Evolutionary conservation across 2,888 invertebrate genomes (phyloP).

Genomic region (Lasioglossum calceatum): DNA sequence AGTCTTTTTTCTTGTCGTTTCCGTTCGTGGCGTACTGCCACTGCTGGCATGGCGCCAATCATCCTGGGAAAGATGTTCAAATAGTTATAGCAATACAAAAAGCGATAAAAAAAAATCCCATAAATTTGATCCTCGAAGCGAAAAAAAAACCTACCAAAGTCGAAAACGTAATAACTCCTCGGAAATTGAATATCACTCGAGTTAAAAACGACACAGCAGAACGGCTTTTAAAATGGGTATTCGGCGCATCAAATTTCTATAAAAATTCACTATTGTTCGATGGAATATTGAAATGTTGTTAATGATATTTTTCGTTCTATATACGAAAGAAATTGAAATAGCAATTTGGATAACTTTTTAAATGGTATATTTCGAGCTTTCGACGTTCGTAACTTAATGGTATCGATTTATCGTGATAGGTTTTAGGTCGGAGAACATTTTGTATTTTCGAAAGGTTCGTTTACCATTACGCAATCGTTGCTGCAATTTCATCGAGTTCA

Average conservation of each 20-base stretch:
- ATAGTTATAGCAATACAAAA: not conserved
- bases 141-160: not conserved
- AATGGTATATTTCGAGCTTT: not conserved
- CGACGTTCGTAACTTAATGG: not conserved
- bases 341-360: not conserved
- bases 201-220: not conserved
- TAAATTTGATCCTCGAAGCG: not conserved
- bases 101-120: not conserved
- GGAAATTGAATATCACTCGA: not conserved
- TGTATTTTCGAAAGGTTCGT: conserved; percentile 8
- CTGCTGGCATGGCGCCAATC: conserved; percentile 95
- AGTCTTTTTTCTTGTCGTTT: conserved; percentile 90
- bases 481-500: conserved; percentile 64
- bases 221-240: not conserved
- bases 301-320: not conserved
- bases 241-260: not conserved
- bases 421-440: not conserved
- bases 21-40: conserved; percentile 93
- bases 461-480: conserved; percentile 29
- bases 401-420: not conserved
- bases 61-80: conserved; percentile 85
- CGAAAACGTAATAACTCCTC: not conserved
- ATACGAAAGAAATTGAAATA: not conserved
- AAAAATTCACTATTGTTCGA: not conserved
- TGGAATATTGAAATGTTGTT: not conserved